Evolutionary conservation across 2,797 vertebrate genomes (phyloP).

Genomic region (Crotalus adamanteus): DNA sequence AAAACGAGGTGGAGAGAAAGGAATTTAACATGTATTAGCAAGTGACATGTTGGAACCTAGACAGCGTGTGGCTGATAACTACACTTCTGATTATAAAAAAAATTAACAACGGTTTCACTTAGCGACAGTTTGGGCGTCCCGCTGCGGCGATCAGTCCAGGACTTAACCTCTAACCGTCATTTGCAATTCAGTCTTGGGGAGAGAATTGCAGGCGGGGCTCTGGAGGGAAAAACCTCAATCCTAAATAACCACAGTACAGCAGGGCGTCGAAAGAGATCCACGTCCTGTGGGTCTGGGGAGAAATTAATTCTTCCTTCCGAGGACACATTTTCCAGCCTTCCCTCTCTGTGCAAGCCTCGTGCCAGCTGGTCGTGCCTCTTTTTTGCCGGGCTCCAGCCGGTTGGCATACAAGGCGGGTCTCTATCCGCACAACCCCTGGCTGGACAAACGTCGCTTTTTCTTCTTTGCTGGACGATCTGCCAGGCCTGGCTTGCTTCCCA

Average conservation of each 20-base stretch:
- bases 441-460: constrained; percentile 65
- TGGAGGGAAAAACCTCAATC: not conserved
- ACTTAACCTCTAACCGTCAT: too few relatives aligned
- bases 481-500: constrained; percentile 63
- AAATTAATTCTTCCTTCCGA: not conserved
- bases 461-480: constrained; percentile 58
- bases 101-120: too few relatives aligned
- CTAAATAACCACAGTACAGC: too few relatives aligned
- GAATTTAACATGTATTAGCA: too few relatives aligned
- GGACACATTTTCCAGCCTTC: not conserved
- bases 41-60: too few relatives aligned
- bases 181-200: not conserved
- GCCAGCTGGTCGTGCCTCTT: constrained; percentile 43
- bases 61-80: too few relatives aligned
- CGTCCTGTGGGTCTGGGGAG: accelerated
- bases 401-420: constrained; percentile 50
- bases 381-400: constrained; percentile 27
- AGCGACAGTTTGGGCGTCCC: too few relatives aligned
- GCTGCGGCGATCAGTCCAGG: too few relatives aligned
- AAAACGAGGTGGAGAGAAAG: too few relatives aligned
- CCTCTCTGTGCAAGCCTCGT: not conserved
- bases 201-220: not conserved
- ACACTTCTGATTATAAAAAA: too few relatives aligned
- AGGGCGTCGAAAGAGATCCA: not conserved
- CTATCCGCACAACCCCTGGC: constrained; percentile 27